A percentile compares a stretch with the other conserved stretches of the same genome.
Evolutionary conservation across 2,113 vertebrate species (phyloP).

Genomic region (Shinisaurus crocodilurus): DNA sequence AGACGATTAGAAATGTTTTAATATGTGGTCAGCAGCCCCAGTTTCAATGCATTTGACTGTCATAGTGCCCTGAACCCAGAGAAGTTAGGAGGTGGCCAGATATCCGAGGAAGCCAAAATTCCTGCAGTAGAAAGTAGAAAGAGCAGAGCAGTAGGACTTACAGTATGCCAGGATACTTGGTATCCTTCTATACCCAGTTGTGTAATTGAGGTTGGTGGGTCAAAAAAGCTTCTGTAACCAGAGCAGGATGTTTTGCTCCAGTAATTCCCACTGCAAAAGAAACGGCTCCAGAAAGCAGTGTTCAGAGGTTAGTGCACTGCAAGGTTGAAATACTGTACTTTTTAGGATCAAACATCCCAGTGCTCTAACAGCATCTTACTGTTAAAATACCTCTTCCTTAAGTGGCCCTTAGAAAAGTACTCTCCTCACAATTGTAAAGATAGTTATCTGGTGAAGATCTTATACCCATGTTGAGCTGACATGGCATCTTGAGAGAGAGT

Average conservation of each 20-base stretch:
- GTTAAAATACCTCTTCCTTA: background rate
- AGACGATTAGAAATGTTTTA: background rate
- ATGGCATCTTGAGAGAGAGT: background rate
- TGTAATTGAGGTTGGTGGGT: background rate
- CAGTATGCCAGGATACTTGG: background rate
- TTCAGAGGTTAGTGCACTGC: background rate
- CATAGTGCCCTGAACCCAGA: background rate
- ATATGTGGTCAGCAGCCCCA: too few species aligned
- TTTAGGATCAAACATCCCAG: background rate
- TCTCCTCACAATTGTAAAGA: background rate
- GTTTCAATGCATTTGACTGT: background rate
- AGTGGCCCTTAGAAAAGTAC: background rate
- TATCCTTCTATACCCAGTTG: background rate
- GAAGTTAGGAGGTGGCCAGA: background rate
- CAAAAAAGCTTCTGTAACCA: background rate
- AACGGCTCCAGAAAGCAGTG: background rate
- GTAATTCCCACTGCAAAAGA: background rate
- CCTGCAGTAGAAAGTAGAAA: background rate
- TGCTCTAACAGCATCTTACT: background rate
- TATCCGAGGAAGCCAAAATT: background rate
- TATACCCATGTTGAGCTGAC: background rate
- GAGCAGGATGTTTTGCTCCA: background rate
- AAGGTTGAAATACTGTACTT: background rate
- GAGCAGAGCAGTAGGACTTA: fast-evolving
- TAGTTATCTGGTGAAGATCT: background rate